Base-by-base conservation (phyloP, 2,113 vertebrate genomes). In the Sapayoa aenigma region DNA sequence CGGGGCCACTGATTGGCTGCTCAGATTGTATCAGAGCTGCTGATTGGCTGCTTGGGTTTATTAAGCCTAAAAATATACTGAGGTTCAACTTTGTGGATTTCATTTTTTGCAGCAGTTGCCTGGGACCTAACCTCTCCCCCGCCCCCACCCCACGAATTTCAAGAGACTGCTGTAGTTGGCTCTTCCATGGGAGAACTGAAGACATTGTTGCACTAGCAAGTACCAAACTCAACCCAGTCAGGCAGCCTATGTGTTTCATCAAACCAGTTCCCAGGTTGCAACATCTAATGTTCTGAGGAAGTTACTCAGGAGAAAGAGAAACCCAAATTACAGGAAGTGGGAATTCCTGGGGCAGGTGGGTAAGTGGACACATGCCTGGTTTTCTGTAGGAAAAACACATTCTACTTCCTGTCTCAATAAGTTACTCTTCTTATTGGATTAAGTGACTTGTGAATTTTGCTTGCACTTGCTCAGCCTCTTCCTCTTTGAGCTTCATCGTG, bases 181-280 rank as follows among this genome's bases (percentile, higher is more conserved):
- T 21, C 3, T 0, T 7, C 9, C 1, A 2, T 3, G 4, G 24
- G 35, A 11, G 19, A 39, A 12, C 14, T 2, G 58, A 25, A 25
- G 12, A 1, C 8, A 0, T 4, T 3, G 21, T 6, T 25, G 0
- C 1, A 1, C 25, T 1, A 1, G 14, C 10, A 53, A 19, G 9
- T 27, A 6, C 23, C 22, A 2, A 27, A 19, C 44, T 31, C 14
- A 4, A 4, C 20, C 4, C 33, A n/a, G 39, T 44, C 7, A 0
- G 3, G 0, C 1, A 3, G 50, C 4, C 39, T 6, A 8, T 0
- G 3, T 14, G 11, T 28, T 39, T 41, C 8, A 4, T 25, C 35
- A 11, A 13, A 18, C 23, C 19, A 17, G 8, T 14, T 22, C 6
- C 9, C 15, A 13, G 0, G 23, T 1, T 5, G 3, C 27, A 39